Conservation (phyloP, 2,113 vertebrate genomes). For the human region GRCh38 chr4:83660501-83661000, state of each 20-base stretch:
- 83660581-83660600: not conserved
- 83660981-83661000: not conserved
- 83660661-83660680: not conserved
- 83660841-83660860: not conserved
- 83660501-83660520: not conserved
- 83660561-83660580: not conserved
- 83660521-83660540: not conserved
- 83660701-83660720: not conserved
- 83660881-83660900: not conserved
- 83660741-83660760: too few relatives aligned
- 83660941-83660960: not conserved
- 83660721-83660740: not conserved
- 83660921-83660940: not conserved
- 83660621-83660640: not conserved
- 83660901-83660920: not conserved
- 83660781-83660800: not conserved
- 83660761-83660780: fast-evolving
- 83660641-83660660: not conserved
- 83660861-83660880: not conserved
- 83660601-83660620: not conserved
- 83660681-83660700: not conserved
- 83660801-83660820: not conserved
- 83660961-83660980: not conserved
- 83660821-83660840: not conserved
- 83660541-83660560: not conserved